Conservation (phyloP, 2,113 vertebrate genomes). For the Mystacornis crossleyi region DNA sequence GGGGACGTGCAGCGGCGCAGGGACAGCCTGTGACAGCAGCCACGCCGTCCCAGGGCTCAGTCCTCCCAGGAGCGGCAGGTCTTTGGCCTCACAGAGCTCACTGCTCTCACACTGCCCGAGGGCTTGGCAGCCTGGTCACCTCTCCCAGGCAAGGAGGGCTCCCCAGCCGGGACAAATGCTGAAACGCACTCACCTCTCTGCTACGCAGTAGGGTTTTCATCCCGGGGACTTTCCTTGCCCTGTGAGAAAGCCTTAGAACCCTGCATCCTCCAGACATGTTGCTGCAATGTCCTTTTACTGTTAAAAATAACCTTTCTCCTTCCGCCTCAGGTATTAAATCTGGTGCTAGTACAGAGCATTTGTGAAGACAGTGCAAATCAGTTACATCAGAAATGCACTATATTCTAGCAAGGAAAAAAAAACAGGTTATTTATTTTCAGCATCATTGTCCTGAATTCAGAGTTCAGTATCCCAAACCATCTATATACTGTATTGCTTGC, state of each 20-base stretch:
- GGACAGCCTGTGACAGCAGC: neutral
- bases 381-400: neutral
- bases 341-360: neutral
- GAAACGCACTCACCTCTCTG: neutral
- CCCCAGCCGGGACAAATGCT: neutral
- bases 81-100: neutral
- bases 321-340: neutral
- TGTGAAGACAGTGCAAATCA: neutral
- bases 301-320: neutral
- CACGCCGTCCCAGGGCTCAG: neutral
- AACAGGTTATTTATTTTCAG: neutral
- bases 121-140: neutral
- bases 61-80: neutral
- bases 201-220: neutral
- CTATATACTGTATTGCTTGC: neutral
- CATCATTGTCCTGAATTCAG: neutral
- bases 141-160: neutral
- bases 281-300: neutral
- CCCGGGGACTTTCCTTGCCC: neutral
- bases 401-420: neutral
- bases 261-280: neutral
- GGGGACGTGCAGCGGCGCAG: neutral
- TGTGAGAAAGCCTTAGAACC: neutral
- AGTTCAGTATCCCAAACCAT: neutral
- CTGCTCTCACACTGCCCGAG: accelerated